phyloP scores from a whole-genome alignment of 2,797 vertebrate genomes.

The Percopsis omiscomaycus region DNA sequence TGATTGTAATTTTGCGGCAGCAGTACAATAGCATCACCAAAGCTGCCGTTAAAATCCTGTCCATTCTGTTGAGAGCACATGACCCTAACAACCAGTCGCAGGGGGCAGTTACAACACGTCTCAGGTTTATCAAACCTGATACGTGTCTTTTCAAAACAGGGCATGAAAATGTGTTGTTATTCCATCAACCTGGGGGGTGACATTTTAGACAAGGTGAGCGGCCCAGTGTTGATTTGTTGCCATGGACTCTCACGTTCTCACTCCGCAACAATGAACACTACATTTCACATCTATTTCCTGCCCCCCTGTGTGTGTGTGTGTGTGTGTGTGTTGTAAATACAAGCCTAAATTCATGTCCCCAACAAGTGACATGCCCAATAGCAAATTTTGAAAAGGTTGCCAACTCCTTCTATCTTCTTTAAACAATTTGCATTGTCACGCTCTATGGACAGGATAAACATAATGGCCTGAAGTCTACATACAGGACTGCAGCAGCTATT shows the following conservation, averaged over 20 bases:
- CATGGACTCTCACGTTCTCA: conserved; percentile 5
- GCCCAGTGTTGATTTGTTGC: conserved; percentile 32
- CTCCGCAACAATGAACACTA: conserved; percentile 30
- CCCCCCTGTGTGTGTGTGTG: neutral
- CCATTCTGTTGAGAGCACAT: conserved; percentile 40
- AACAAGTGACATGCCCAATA: neutral
- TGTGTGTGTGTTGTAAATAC: conserved; percentile 9
- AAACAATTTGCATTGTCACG: neutral
- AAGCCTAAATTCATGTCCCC: conserved; percentile 19
- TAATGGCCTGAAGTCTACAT: neutral
- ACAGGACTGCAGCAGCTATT: neutral
- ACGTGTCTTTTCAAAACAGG: conserved; percentile 38
- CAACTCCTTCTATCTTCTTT: neutral
- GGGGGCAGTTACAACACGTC: conserved; percentile 37
- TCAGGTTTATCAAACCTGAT: conserved; percentile 53
- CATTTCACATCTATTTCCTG: conserved; percentile 40
- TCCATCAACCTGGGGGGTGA: conserved; percentile 29
- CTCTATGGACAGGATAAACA: neutral
- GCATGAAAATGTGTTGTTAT: conserved; percentile 23
- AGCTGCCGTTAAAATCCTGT: conserved; percentile 25
- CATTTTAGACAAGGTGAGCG: conserved; percentile 50
- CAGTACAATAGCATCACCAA: conserved; percentile 26
- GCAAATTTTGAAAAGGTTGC: neutral
- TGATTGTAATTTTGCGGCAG: conserved; percentile 33
- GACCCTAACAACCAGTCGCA: conserved; percentile 30